Conservation (phyloP, 2,113 vertebrate species). For the Sarotherodon lohbergeri region DNA sequence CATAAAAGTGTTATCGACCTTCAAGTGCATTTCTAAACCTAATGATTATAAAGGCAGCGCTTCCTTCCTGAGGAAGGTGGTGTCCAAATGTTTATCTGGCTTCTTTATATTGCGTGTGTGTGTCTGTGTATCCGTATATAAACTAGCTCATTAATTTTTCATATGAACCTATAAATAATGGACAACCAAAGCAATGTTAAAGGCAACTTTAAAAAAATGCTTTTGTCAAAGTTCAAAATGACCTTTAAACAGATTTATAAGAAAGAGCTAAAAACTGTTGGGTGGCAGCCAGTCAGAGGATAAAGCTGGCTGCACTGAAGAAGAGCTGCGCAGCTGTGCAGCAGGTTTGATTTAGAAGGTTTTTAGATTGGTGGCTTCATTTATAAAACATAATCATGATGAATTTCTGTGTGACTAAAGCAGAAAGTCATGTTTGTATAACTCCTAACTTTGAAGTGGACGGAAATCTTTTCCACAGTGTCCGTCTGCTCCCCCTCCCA, state of each 20-base stretch:
- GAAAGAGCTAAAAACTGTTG: not conserved
- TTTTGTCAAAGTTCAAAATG: not conserved
- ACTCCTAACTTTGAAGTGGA: not conserved
- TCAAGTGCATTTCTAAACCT: not conserved
- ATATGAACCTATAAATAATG: not conserved
- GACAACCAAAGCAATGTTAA: not conserved
- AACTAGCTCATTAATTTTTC: not conserved
- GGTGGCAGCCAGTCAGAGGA: not conserved
- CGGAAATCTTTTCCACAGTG: not conserved
- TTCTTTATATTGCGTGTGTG: not conserved
- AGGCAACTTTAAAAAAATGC: not conserved
- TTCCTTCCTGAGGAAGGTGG: not conserved
- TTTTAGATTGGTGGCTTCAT: not conserved
- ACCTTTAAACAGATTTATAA: not conserved
- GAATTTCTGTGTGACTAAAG: not conserved
- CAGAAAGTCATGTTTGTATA: not conserved
- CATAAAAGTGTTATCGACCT: not conserved
- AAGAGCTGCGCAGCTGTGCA: not conserved
- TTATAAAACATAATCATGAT: not conserved
- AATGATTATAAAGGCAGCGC: not conserved
- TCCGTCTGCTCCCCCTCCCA: fast-evolving
- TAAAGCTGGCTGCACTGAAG: not conserved
- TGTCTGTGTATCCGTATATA: not conserved
- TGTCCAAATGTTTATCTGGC: not conserved
- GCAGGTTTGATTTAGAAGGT: not conserved